These are phyloP conservation scores for Hypomesus transpacificus DNA, from an alignment of 2,113 vertebrate species.

Conservation along the genomic window DNA sequence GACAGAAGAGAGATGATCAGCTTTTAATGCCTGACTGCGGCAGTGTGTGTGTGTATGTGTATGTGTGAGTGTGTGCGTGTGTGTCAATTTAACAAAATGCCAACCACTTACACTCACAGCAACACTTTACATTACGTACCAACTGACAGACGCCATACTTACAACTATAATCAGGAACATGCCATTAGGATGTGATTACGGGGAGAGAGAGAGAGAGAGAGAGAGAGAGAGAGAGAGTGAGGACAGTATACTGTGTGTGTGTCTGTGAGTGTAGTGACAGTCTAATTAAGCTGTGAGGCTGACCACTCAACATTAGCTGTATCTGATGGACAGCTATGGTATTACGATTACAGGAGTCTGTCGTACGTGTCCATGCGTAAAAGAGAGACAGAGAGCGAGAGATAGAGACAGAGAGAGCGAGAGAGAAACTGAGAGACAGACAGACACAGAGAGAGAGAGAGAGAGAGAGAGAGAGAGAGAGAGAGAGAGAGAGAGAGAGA, in stretches of 20 bases:
- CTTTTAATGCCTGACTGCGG: not conserved
- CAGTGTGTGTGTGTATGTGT: not conserved
- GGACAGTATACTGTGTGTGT: conserved; percentile 16
- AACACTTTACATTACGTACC: conserved; percentile 1
- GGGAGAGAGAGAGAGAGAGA: no score
- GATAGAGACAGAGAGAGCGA: not conserved
- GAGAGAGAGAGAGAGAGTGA: not conserved
- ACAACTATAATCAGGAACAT: conserved; percentile 5
- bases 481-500: conserved; percentile 6
- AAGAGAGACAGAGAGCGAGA: conserved; percentile 22
- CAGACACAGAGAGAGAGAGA: not conserved
- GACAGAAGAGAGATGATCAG: not conserved
- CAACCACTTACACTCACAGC: conserved; percentile 3
- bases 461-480: no score
- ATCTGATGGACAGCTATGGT: conserved; percentile 32
- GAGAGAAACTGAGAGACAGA: not conserved
- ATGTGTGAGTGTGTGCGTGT: not conserved
- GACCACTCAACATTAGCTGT: conserved; percentile 10
- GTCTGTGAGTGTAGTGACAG: conserved; percentile 20
- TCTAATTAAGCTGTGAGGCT: conserved; percentile 21
- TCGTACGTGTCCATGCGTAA: conserved; percentile 12
- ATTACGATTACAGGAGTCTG: conserved; percentile 23
- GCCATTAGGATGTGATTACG: conserved; percentile 22
- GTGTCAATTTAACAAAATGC: conserved; percentile 22
- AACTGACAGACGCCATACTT: conserved; percentile 1